Base-by-base conservation (phyloP, 2,888 invertebrate species). In the Heliconius aoede region DNA sequence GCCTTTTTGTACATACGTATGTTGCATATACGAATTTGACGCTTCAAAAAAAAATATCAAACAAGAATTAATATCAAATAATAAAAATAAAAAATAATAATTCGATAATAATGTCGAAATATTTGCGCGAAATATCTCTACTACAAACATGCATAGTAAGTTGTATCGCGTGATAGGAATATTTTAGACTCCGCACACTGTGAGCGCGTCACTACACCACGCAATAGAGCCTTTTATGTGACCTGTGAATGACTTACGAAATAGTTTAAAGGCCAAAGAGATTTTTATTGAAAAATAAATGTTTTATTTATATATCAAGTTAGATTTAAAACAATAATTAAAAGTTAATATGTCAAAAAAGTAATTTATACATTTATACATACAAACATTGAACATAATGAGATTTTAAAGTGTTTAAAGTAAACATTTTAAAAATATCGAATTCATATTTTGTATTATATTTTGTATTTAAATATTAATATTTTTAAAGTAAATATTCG, bases 191-290 rank as follows among this genome's bases (percentile, higher is more conserved):
- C 32, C 24, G 36, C n/a, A 64, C 24, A 36, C 32, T 36, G 32
- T n/a, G 15, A 40, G 36, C 65, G 36, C 65, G 36, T 36, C 32
- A 36, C 36, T 40, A 36, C 24, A 13, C 32, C 24, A 65, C 65
- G 65, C 40, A 65, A 65, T 65, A 65, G 65, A 65, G 15, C 65
- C 65, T 65, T 64, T 24, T 40, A 65, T 40, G 24, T 24, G 13
- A 36, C 24, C 36, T 24, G 65, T 65, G 36, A 65, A 65, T 65
- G 65, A 65, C 36, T 65, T 36, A 15, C 65, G 65, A 65, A 65
- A 65, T 36, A 8, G 18, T 40, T 64, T 65, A 65, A 64, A 64
- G 36, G 36, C 36, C 65, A 65, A 40, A 65, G 65, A 65, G 65
- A 24, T 36, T 24, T 40, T n/a, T 13, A 30, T 62, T 62, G 1